Percentiles rank a stretch among this genome's conserved stretches.
phyloP scores from a whole-genome alignment of 1,140 invertebrate species.

The Homarus americanus region DNA sequence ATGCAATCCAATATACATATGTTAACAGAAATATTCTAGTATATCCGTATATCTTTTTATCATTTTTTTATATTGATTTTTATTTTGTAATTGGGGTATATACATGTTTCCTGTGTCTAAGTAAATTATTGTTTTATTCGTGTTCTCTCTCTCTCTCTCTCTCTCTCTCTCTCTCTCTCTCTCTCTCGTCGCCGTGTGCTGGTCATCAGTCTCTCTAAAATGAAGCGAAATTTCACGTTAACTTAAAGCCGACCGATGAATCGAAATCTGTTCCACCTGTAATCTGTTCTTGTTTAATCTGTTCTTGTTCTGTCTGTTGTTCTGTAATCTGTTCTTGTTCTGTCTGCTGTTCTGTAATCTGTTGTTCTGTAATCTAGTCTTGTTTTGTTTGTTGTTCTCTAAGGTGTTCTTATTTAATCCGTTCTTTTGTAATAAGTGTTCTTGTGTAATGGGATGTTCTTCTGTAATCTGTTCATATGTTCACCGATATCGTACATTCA shows the following conservation, averaged over 20 bases:
- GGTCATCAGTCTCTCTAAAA: too few species aligned
- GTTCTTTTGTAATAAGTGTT: background rate
- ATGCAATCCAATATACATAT: background rate
- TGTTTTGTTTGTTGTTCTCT: background rate
- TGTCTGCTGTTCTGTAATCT: background rate
- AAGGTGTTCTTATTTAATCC: background rate
- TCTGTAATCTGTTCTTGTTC: background rate
- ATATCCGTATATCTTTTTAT: too few species aligned
- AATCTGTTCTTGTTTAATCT: background rate
- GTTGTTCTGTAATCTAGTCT: background rate
- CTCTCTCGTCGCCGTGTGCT: background rate
- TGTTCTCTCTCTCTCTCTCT: too few species aligned
- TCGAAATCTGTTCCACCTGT: background rate
- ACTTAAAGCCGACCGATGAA: too few species aligned
- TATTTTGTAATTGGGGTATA: too few species aligned
- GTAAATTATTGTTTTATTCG: too few species aligned
- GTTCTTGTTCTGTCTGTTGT: background rate
- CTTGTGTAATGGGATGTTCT: too few species aligned
- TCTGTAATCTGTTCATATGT: too few species aligned
- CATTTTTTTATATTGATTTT: background rate
- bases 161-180: background rate
- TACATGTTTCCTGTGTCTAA: too few species aligned
- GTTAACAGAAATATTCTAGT: too few species aligned
- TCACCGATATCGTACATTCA: too few species aligned
- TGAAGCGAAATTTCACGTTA: too few species aligned